Percentiles rank a stretch among this genome's conserved stretches.
Conservation (phyloP, 30 jellyfish, hydroid and myxozoan genomes). For the Aurelia coerulea region DNA sequence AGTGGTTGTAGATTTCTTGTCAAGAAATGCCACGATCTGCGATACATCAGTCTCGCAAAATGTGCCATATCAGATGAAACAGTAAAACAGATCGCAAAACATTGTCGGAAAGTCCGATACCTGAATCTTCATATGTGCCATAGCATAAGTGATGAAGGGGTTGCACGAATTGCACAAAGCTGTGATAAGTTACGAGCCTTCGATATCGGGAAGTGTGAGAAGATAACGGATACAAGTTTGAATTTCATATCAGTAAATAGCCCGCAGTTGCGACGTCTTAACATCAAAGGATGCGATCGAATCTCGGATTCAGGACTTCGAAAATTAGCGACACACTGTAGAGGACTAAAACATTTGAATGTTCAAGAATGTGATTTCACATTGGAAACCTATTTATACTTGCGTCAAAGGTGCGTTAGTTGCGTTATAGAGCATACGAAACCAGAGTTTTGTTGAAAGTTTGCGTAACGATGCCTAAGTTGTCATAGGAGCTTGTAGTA, state of each 20-base stretch:
- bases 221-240: constrained; percentile 73
- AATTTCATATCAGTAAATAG: constrained; percentile 72
- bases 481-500: too few relatives aligned
- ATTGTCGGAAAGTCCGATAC: constrained; percentile 63
- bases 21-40: constrained; percentile 70
- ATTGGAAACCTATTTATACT: constrained; percentile 72
- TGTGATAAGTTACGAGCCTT: constrained; percentile 75
- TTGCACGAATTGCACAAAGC: constrained; percentile 62
- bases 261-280: constrained; percentile 76
- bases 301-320: constrained; percentile 85
- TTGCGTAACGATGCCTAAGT: too few relatives aligned
- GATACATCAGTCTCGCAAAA: constrained; percentile 87
- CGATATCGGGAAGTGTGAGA: constrained; percentile 85
- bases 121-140: constrained; percentile 81
- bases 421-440: constrained; percentile 84
- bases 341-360: constrained; percentile 61
- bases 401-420: constrained; percentile 71
- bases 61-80: constrained; percentile 79
- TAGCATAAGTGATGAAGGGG: constrained; percentile 76
- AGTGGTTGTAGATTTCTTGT: constrained; percentile 66
- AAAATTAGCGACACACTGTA: constrained; percentile 80
- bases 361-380: constrained; percentile 80
- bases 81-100: constrained; percentile 60
- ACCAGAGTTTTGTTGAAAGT: constrained; percentile 71
- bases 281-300: constrained; percentile 76